Conservation (phyloP, 2,797 vertebrate genomes). For the Ctenosaura bakeri region DNA sequence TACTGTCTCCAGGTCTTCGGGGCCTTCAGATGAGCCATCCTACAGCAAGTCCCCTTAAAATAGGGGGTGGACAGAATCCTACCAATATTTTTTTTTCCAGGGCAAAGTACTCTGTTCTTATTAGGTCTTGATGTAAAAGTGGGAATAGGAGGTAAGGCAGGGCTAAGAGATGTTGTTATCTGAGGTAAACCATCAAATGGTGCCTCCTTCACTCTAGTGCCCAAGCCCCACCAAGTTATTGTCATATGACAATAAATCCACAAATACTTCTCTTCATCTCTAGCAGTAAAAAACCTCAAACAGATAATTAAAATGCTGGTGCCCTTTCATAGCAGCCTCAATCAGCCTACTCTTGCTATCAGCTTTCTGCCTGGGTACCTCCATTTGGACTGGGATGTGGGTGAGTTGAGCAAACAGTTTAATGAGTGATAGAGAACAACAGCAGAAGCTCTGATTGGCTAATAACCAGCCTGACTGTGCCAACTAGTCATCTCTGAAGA, state of each 20-base stretch:
- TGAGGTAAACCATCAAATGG: no score
- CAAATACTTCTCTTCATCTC: no score
- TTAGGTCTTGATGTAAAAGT: no score
- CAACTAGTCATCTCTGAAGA: no score
- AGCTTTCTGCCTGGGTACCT: background rate
- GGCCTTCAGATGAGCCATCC: background rate
- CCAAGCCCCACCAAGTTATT: no score
- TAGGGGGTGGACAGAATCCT: background rate
- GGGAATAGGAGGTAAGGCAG: no score
- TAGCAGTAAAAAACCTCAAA: no score
- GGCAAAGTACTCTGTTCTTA: background rate
- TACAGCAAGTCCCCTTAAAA: background rate
- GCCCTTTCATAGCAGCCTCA: background rate
- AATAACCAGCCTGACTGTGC: background rate
- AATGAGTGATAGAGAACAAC: background rate
- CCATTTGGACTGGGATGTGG: background rate
- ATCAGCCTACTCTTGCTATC: background rate
- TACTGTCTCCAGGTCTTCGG: background rate
- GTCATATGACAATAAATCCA: no score
- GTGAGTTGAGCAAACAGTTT: background rate
- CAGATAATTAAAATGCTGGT: no score
- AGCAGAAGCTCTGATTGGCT: background rate
- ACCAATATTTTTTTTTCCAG: no score
- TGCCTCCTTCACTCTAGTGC: no score
- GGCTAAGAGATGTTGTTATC: no score